Base-by-base conservation (phyloP, 2,888 invertebrate species). In the Melinaea menophilus region DNA sequence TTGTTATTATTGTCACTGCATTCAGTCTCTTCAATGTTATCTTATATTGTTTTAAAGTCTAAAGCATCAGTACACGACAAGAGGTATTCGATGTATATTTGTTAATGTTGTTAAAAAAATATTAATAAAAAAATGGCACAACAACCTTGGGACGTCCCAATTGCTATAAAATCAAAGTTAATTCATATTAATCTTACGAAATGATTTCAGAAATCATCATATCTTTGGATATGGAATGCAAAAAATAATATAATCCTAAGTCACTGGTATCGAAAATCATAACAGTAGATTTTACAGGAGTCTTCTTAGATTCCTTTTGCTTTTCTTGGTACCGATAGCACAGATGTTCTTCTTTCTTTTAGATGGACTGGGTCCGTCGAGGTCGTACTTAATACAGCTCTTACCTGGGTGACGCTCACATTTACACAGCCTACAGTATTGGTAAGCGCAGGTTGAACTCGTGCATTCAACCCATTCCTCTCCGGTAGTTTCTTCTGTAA, bases 391-490 rank as follows among this genome's bases (percentile, higher is more conserved):
- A 67, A 80, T 76, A 71, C 91, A 90, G 59, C 68, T 82, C 77
- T 81, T 87, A 77, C 84, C 83, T 73, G 86, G 82, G 73, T 90
- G 90, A 69, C 86, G 77, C 60, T 78, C 79, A 69, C 84, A 85
- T 63, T 79, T 85, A 74, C 91, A 92, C 76, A 84, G 83, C 71
- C 82, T 88, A 78, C 92, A 92, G 78, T 91, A 93, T 76, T 90
- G 85, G 80, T 88, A 89, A 55, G 86, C 76, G 79, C 92, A 92
- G 71, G 84, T 83, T 63, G 68, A 71, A 74, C 86, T 87, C 69
- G 87, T 88, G 76, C 92, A 93, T 76, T 91, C 88, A 59, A 86
- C 89, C 92, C 92, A 92, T 74, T 90, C 85, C 79, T 92, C 92
- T 63, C 88, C 90, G 47, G 80, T 73, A 41, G 67, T 57, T 70